Conservation (phyloP, 1,140 invertebrate genomes). For the Tribolium madens region DNA sequence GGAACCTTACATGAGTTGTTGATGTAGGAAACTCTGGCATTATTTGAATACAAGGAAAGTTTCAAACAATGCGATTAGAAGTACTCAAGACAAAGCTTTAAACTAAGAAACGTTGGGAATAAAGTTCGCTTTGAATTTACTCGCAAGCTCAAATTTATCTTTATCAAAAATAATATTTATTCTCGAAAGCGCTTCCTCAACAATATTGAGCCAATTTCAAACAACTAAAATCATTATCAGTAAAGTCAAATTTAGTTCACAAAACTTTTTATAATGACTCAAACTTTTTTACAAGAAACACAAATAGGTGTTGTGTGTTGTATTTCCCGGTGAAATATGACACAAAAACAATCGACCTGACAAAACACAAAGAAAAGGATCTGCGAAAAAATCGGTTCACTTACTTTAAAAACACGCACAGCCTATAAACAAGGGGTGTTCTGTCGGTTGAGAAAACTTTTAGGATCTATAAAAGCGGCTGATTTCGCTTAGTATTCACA, state of each 20-base stretch:
- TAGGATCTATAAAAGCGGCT: constrained; percentile 47
- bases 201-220: constrained; percentile 4
- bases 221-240: constrained; percentile 12
- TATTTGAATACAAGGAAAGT: constrained; percentile 36
- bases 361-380: constrained; percentile 34
- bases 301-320: constrained; percentile 11
- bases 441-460: constrained; percentile 46
- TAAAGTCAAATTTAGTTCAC: constrained; percentile 3
- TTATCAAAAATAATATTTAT: constrained; percentile 38
- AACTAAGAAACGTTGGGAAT: constrained; percentile 30
- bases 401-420: constrained; percentile 45
- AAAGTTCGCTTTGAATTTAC: constrained; percentile 24
- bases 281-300: not conserved
- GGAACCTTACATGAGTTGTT: constrained; percentile 38
- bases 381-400: constrained; percentile 37
- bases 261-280: not conserved
- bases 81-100: constrained; percentile 33
- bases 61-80: constrained; percentile 35
- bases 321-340: constrained; percentile 20
- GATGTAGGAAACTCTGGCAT: constrained; percentile 35
- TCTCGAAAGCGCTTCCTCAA: not conserved
- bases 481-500: constrained; percentile 47
- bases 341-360: constrained; percentile 33
- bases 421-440: constrained; percentile 38
- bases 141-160: constrained; percentile 16